Percentiles rank a stretch among this genome's conserved stretches.
phyloP scores from a whole-genome alignment of 2,888 invertebrate genomes.

The Agrenia bidenticulata region DNA sequence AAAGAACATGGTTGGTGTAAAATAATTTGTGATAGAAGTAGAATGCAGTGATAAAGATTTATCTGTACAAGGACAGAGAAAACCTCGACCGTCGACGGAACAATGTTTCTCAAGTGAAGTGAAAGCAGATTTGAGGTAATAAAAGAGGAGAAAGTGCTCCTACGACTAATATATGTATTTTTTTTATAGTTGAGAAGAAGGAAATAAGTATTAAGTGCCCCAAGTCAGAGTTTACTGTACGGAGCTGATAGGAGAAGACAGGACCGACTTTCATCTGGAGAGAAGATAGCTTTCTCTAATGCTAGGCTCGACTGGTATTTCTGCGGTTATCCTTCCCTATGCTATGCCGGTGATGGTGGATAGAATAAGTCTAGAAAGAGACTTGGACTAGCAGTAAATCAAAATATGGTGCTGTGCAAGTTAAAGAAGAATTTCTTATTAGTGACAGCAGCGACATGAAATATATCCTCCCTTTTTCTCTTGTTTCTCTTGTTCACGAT shows the following conservation, averaged over 20 bases:
- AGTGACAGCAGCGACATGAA: conserved; percentile 20
- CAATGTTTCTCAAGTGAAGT: conserved; percentile 13
- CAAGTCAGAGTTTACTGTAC: too few relatives aligned
- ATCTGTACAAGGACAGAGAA: not conserved
- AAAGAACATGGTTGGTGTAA: not conserved
- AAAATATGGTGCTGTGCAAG: conserved; percentile 6
- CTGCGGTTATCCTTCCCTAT: not conserved
- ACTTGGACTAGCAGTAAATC: conserved; percentile 20
- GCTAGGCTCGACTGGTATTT: too few relatives aligned
- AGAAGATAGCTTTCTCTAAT: not conserved
- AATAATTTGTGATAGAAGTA: conserved; percentile 8
- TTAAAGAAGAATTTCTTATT: conserved; percentile 12
- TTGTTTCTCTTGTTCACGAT: conserved; percentile 1
- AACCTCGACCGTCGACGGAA: not conserved
- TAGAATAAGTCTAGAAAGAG: not conserved
- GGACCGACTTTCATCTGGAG: not conserved
- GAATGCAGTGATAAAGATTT: conserved; percentile 3
- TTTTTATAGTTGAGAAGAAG: too few relatives aligned
- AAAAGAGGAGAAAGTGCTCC: conserved; percentile 4
- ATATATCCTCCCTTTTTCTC: conserved; percentile 14
- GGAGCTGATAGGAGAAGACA: not conserved
- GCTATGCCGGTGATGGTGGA: not conserved
- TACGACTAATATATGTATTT: too few relatives aligned
- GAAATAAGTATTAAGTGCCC: too few relatives aligned
- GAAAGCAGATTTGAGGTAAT: conserved; percentile 10